Base-by-base conservation (phyloP, 2,113 vertebrate genomes). In the Brachyhypopomus occidentalis region DNA sequence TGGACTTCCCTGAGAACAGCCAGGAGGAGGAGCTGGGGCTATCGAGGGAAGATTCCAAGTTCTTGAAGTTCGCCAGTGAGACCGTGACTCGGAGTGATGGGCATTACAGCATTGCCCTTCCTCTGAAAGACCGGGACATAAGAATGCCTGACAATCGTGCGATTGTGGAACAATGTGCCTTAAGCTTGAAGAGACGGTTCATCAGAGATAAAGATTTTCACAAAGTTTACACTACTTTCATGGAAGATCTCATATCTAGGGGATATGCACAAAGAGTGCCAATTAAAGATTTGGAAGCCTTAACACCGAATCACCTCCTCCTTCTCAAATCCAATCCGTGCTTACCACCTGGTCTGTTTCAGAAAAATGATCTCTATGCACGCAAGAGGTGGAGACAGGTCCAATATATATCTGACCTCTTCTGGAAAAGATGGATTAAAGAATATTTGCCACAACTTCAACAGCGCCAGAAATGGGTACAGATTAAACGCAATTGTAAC, bases 21-120 rank as follows among this genome's bases (percentile, higher is more conserved):
- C 36, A 69, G 30, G 66, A 80, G 52, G 72, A 82, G 5, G 55
- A 60, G n/a, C 8, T 27, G 5, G 75, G 69, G 2, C 25, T 70
- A 14, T 83, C 78, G 74, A 80, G 74, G 12, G 74, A 83, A 3
- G 81, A 74, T 27, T 27, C 7, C 1, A 38, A 52, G 27, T 81
- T 78, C 14, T 2, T 81, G 36, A 64, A 84, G n/a, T 17, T 74
- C 22, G 83, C n/a, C 48, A 62, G 8, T 5, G 5, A 75, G n/a
- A 5, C 78, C 11, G 25, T 25, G 1, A 63, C 34, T 3, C 62
- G 62, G 0, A 17, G 48, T 2, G 34, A 86, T 58, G 78, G 75
- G 1, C 78, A 86, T 23, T 84, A 81, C 20, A 59, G 60, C 7
- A 67, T 86, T 56, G 27, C 20, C 4, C 22, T 81, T 12, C 81